A percentile compares a stretch with the other conserved stretches of the same genome.
Evolutionary conservation across 2,797 vertebrate species (phyloP).

Genomic region (Pangasius krempfi): DNA sequence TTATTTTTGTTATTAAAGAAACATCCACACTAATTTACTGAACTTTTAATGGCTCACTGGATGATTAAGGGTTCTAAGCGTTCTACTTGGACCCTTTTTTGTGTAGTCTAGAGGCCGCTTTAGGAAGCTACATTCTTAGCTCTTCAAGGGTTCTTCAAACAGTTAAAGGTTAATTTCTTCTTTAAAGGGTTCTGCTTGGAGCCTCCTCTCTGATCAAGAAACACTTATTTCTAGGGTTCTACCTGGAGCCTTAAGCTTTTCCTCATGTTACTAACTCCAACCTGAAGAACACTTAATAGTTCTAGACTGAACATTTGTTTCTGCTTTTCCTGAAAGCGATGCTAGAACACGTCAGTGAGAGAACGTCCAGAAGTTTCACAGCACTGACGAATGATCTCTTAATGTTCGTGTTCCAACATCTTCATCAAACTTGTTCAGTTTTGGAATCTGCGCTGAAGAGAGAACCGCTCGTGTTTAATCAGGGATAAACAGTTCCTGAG

Average conservation of each 20-base stretch:
- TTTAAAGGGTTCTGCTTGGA: background rate
- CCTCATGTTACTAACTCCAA: background rate
- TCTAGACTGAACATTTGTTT: background rate
- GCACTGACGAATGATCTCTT: background rate
- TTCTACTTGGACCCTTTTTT: background rate
- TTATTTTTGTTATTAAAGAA: background rate
- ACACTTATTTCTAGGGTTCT: background rate
- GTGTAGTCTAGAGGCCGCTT: background rate
- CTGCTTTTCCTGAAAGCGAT: background rate
- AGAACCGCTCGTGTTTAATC: constrained; percentile 25
- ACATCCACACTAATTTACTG: too few species aligned
- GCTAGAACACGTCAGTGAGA: background rate
- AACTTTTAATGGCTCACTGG: background rate
- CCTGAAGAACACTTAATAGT: too few species aligned
- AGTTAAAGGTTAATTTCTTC: background rate
- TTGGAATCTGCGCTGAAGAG: background rate
- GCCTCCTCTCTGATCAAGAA: background rate
- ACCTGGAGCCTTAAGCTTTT: background rate
- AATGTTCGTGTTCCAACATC: background rate
- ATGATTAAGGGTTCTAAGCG: background rate
- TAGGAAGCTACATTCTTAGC: background rate
- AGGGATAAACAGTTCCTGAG: constrained; percentile 28
- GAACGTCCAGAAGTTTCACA: background rate
- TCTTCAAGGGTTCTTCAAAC: background rate
- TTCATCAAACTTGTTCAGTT: background rate